Evolutionary conservation across 2,113 vertebrate species (phyloP).

Genomic region (Semnornis frantzii): DNA sequence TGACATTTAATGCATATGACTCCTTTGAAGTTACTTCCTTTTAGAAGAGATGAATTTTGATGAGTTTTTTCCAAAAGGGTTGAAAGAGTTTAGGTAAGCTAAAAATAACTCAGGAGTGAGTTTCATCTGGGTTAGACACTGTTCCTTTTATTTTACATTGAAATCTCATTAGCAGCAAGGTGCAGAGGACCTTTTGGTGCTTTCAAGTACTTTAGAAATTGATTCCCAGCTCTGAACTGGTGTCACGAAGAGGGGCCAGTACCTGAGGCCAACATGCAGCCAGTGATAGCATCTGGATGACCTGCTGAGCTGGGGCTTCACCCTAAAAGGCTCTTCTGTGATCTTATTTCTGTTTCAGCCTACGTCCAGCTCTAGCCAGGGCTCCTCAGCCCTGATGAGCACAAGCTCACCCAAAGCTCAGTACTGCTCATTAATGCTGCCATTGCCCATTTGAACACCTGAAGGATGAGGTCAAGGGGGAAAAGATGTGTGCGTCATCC

Average conservation of each 20-base stretch:
- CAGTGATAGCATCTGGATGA: neutral
- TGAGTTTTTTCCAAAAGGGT: slow-evolving; percentile 44
- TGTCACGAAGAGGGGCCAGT: neutral
- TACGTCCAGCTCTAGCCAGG: neutral
- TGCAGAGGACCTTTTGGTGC: neutral
- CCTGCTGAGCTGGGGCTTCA: neutral
- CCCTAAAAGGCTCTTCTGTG: neutral
- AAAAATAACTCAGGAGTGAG: slow-evolving; percentile 29
- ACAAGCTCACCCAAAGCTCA: neutral
- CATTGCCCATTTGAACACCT: neutral
- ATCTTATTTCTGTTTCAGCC: neutral
- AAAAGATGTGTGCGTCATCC: neutral
- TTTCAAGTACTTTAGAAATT: slow-evolving; percentile 13
- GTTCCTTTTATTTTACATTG: slow-evolving; percentile 59
- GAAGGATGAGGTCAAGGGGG: neutral
- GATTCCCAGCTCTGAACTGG: neutral
- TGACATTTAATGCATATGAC: slow-evolving; percentile 58
- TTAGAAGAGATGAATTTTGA: slow-evolving; percentile 62
- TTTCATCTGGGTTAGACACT: slow-evolving; percentile 45
- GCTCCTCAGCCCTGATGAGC: neutral
- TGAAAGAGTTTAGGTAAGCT: slow-evolving; percentile 52
- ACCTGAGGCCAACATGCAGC: neutral
- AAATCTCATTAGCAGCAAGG: slow-evolving; percentile 57
- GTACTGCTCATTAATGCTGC: neutral
- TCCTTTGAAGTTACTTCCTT: slow-evolving; percentile 67